phyloP scores from a whole-genome alignment of 2,113 vertebrate species.

The Elephantulus edwardii region DNA sequence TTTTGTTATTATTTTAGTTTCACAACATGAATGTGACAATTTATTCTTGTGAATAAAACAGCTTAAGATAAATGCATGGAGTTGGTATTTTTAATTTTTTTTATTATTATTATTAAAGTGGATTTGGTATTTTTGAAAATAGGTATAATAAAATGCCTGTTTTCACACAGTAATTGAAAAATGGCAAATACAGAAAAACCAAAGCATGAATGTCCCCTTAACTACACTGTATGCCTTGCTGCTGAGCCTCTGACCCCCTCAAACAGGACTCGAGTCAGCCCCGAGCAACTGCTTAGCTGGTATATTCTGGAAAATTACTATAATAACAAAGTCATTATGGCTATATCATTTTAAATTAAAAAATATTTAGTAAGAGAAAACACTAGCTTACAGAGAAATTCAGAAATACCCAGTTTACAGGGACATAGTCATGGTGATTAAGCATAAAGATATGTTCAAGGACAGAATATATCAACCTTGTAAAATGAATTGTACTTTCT shows the following conservation, averaged over 20 bases:
- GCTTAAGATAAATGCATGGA: not conserved
- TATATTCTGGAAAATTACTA: not conserved
- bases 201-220: not conserved
- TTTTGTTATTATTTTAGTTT: slow-evolving; percentile 29
- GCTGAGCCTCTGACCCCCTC: not conserved
- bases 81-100: too few relatives aligned
- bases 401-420: not conserved
- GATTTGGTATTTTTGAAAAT: not conserved
- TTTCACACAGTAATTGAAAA: not conserved
- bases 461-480: slow-evolving; percentile 20
- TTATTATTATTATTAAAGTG: too few relatives aligned
- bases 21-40: slow-evolving; percentile 18
- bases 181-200: not conserved
- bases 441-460: not conserved
- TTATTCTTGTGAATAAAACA: not conserved
- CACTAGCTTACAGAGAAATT: not conserved
- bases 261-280: not conserved
- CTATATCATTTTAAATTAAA: not conserved
- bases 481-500: slow-evolving; percentile 11
- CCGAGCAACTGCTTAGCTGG: not conserved
- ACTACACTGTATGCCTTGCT: not conserved
- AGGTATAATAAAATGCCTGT: not conserved
- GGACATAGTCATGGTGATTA: slow-evolving; percentile 9
- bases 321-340: not conserved
- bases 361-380: slow-evolving; percentile 6